Conservation (phyloP, 2,888 invertebrate species). For the Thyatira batis region DNA sequence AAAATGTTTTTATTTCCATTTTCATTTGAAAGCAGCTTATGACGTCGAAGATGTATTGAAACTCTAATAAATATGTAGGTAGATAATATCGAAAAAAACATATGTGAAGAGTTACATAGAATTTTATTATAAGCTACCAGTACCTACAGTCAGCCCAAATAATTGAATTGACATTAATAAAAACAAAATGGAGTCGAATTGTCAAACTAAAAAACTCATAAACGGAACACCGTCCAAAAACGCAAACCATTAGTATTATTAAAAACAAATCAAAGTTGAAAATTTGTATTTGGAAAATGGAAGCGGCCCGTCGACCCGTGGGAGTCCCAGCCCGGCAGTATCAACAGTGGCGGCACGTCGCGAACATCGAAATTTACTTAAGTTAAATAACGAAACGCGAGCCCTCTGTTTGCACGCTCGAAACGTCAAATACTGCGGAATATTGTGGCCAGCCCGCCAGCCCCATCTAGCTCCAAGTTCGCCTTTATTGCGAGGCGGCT, state of each 20-base stretch:
- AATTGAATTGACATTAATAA: neutral
- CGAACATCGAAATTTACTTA: conserved; percentile 82
- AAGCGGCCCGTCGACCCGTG: conserved; percentile 40
- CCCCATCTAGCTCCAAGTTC: conserved; percentile 40
- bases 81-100: too few species aligned
- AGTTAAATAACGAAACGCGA: conserved; percentile 79
- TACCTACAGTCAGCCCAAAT: neutral
- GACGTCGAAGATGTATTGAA: too few species aligned
- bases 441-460: conserved; percentile 53
- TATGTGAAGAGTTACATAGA: too few species aligned
- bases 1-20: too few species aligned
- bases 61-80: too few species aligned
- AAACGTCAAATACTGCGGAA: conserved; percentile 66
- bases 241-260: conserved; percentile 38
- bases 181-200: too few species aligned
- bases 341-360: conserved; percentile 62
- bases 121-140: too few species aligned
- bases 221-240: conserved; percentile 7
- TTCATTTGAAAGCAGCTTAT: too few species aligned
- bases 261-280: conserved; percentile 49
- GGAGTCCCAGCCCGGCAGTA: conserved; percentile 41
- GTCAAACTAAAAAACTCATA: neutral
- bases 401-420: conserved; percentile 71
- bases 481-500: conserved; percentile 55
- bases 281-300: conserved; percentile 51